Percentiles rank a stretch among this genome's conserved stretches.
Evolutionary conservation across 2,888 invertebrate species (phyloP).

Genomic region (Yponomeuta plumbellus): DNA sequence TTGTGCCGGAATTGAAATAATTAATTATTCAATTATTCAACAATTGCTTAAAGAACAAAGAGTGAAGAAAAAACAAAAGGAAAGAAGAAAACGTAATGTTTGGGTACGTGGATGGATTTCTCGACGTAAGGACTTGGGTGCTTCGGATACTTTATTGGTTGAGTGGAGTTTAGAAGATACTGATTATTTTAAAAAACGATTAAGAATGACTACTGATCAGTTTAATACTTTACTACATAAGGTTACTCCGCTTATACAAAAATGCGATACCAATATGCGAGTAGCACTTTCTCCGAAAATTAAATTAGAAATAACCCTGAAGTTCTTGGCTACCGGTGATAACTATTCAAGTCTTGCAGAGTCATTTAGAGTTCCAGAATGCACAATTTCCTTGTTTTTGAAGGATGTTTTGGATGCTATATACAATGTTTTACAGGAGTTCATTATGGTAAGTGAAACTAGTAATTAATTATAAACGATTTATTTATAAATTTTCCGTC

Average conservation of each 20-base stretch:
- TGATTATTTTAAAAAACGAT: too few relatives aligned
- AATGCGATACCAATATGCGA: constrained; percentile 31
- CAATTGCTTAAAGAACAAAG: constrained; percentile 24
- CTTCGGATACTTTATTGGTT: too few relatives aligned
- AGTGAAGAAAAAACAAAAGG: constrained; percentile 30
- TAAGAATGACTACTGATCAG: too few relatives aligned
- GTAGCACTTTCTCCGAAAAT: constrained; percentile 30
- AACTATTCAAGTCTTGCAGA: constrained; percentile 34
- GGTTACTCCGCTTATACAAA: constrained; percentile 30
- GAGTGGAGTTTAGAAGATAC: too few relatives aligned
- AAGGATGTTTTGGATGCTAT: too few relatives aligned
- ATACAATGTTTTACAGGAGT: too few relatives aligned
- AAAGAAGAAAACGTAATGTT: constrained; percentile 27
- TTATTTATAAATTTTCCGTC: too few relatives aligned
- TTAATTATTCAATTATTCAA: constrained; percentile 22
- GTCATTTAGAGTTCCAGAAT: constrained; percentile 36
- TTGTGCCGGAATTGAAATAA: constrained; percentile 23
- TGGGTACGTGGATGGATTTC: constrained; percentile 28
- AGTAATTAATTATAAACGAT: too few relatives aligned
- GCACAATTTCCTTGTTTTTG: too few relatives aligned
- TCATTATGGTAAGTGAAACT: too few relatives aligned
- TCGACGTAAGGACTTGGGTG: too few relatives aligned
- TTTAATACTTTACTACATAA: constrained; percentile 18
- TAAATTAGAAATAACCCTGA: constrained; percentile 30
- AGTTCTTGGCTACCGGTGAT: constrained; percentile 22